Conservation (phyloP, 2,888 invertebrate genomes). For the Molorchus minor region DNA sequence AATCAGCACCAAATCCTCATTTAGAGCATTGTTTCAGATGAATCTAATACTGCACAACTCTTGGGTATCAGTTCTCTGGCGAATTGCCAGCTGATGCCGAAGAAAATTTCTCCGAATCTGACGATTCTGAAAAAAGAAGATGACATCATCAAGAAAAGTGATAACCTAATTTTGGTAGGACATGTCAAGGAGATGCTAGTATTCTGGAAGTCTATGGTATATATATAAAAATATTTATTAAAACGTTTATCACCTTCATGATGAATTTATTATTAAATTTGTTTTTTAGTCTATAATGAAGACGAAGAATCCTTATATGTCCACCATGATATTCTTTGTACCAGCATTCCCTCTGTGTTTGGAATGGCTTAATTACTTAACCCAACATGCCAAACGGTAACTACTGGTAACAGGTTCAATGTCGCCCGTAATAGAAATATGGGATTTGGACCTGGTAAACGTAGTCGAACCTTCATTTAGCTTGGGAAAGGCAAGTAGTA, state of each 20-base stretch:
- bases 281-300: constrained; percentile 84
- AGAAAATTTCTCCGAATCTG: constrained; percentile 63
- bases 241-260: neutral
- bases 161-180: constrained; percentile 89
- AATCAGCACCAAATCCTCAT: too few species aligned
- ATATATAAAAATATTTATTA: constrained; percentile 31
- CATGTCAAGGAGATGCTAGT: constrained; percentile 87
- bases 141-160: constrained; percentile 85
- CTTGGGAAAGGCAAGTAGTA: constrained; percentile 73
- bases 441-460: constrained; percentile 96
- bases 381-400: constrained; percentile 80
- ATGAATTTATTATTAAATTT: constrained; percentile 8
- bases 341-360: constrained; percentile 91
- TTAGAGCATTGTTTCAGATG: constrained; percentile 47
- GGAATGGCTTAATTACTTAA: constrained; percentile 92
- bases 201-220: constrained; percentile 88
- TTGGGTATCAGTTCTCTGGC: constrained; percentile 69
- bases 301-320: constrained; percentile 89
- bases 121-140: constrained; percentile 88
- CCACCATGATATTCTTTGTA: constrained; percentile 91
- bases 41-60: constrained; percentile 57
- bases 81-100: constrained; percentile 65
- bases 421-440: constrained; percentile 93
- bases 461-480: constrained; percentile 87
- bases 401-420: constrained; percentile 93